These are phyloP conservation scores for Loxodonta africana DNA, from an alignment of 2,113 vertebrate species.

Conservation along the genomic window DNA sequence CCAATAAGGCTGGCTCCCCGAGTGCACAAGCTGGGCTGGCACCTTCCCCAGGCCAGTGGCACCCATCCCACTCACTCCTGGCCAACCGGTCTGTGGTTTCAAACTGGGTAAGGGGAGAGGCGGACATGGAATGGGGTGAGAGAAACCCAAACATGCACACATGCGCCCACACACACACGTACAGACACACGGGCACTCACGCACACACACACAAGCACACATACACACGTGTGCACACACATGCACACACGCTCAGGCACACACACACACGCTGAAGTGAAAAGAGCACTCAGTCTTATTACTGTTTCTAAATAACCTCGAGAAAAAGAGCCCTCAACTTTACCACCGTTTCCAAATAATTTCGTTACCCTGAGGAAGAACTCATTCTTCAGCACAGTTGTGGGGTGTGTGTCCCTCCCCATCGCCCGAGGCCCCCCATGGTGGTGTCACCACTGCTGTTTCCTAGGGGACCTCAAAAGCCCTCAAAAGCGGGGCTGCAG, in stretches of 20 bases:
- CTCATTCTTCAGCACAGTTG: fast-evolving
- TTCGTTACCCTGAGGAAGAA: neutral
- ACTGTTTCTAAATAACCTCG: fast-evolving
- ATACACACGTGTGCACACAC: neutral
- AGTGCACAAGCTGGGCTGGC: too few species aligned
- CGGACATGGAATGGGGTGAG: fast-evolving
- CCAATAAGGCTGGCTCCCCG: too few species aligned
- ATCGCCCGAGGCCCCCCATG: neutral
- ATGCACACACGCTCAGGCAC: too few species aligned
- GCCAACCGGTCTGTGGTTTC: neutral
- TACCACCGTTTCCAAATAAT: neutral
- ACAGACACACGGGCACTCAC: fast-evolving
- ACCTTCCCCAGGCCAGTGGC: too few species aligned
- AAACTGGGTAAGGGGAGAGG: neutral
- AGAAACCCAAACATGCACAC: fast-evolving
- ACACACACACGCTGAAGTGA: fast-evolving
- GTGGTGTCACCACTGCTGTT: fast-evolving
- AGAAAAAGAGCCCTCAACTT: too few species aligned
- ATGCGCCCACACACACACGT: neutral
- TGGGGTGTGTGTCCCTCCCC: too few species aligned
- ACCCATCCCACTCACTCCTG: too few species aligned
- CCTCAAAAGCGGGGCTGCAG: neutral
- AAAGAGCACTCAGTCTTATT: fast-evolving
- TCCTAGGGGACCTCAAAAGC: neutral
- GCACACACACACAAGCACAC: neutral